Evolutionary conservation across 2,113 vertebrate genomes (phyloP), one percentile per base, ranked within the genome.

Genomic region (Mus spicilegus): DNA sequence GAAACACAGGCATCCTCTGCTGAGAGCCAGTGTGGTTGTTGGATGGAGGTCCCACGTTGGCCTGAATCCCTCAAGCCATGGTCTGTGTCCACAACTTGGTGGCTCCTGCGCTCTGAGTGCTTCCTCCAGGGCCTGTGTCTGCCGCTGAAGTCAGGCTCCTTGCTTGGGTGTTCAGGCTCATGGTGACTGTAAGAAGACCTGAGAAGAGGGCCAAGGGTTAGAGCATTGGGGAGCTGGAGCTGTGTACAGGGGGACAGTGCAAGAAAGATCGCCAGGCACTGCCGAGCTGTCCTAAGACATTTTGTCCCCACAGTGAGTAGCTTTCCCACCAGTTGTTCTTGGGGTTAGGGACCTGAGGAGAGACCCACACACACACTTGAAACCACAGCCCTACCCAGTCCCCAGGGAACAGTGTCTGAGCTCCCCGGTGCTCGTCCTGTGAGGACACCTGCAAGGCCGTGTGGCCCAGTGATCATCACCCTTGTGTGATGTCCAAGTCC

Each of bases 141-240:
- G 33, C 42, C 17, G 26, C 0, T 49, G 10, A 3, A 13, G n/a
- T n/a, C 56, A 12, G 5, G 9, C 54, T 42, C 56, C 77, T 49
- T 36, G 24, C 36, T 11, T 72, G 77, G 4, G 7, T 26, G 0
- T 3, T 17, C 9, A 30, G 49, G 49, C 12, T 19, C 0, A 9
- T 54, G 13, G 56, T 58, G 46, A 24, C 13, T 24, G 13, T n/a
- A 2, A 14, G 85, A 14, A 78, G 13, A 58, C 28, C 11, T 6
- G 46, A 9, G 17, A 54, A 2, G 3, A 9, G 56, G 20, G 72
- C 36, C 33, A 46, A 14, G 19, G 46, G 12, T 28, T 82, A 77
- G 65, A 17, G 17, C 49, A 4, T 20, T 3, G 16, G 5, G 49
- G 36, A 70, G 26, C 14, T n/a, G 12, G 39, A 22, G 72, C 70